Conservation (phyloP, 2,888 invertebrate genomes). For the Cosmia pyralina region DNA sequence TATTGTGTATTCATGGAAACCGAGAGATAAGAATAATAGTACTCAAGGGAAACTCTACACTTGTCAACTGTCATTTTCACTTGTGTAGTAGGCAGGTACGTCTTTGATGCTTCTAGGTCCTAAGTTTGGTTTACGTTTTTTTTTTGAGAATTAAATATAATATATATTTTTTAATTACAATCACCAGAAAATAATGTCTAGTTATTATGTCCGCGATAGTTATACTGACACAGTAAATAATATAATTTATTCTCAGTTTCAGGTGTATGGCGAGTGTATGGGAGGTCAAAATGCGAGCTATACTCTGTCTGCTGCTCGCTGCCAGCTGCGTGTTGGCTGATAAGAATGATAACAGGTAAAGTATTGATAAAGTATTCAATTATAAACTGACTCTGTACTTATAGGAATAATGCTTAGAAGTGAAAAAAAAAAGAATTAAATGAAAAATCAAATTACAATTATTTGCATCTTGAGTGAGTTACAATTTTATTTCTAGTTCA, state of each 20-base stretch:
- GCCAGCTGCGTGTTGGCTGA: conserved; percentile 75
- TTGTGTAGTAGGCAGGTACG: too few relatives aligned
- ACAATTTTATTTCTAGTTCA: neutral
- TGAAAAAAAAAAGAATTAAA: neutral
- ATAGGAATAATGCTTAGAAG: neutral
- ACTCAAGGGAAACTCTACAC: neutral
- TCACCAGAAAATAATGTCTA: neutral
- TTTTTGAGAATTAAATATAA: neutral
- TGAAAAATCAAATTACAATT: neutral
- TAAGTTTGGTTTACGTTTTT: neutral
- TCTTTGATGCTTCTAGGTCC: neutral
- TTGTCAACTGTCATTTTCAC: neutral
- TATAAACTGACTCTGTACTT: neutral
- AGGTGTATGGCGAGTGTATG: conserved; percentile 76
- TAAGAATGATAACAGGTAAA: conserved; percentile 79
- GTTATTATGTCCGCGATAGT: neutral
- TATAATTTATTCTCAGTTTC: conserved; percentile 70
- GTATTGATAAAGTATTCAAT: conserved; percentile 46
- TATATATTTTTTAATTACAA: neutral
- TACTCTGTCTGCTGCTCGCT: conserved; percentile 75
- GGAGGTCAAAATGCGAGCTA: conserved; percentile 77
- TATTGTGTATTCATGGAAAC: neutral
- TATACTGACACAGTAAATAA: conserved; percentile 4
- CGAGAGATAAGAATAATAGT: neutral
- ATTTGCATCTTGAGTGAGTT: neutral